phyloP scores from a whole-genome alignment of 2,888 invertebrate genomes.

The Ariolimax columbianus region DNA sequence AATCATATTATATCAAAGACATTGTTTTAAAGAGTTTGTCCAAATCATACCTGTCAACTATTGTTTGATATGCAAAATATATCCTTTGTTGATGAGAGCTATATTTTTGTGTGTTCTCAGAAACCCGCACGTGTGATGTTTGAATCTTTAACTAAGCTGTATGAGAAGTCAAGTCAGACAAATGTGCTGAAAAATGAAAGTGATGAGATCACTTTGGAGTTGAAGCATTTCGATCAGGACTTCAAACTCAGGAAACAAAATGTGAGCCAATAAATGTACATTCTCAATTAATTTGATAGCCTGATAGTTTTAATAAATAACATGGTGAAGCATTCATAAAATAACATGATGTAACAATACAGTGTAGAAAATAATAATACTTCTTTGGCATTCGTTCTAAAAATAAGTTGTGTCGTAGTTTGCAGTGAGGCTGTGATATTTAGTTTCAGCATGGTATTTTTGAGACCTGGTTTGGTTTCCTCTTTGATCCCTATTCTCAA shows the following conservation, averaged over 20 bases:
- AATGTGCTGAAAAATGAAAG: conserved; percentile 56
- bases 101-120: conserved; percentile 64
- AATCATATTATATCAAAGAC: background rate
- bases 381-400: no score
- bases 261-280: conserved; percentile 79
- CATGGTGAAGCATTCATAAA: no score
- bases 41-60: background rate
- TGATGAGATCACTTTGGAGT: conserved; percentile 71
- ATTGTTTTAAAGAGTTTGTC: no score
- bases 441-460: no score
- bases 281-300: no score
- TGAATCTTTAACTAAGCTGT: conserved; percentile 87
- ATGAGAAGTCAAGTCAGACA: conserved; percentile 80
- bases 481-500: no score
- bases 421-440: no score
- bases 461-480: no score
- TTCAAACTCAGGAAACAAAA: conserved; percentile 89
- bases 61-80: background rate
- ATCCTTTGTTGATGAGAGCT: background rate
- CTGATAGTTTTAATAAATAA: no score
- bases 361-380: no score
- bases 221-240: conserved; percentile 87
- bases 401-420: no score
- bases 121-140: conserved; percentile 90
- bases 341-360: no score